Evolutionary conservation across 2,113 vertebrate species (phyloP), one percentile per base, ranked within the genome.

Genomic region (Coryphaenoides rupestris): DNA sequence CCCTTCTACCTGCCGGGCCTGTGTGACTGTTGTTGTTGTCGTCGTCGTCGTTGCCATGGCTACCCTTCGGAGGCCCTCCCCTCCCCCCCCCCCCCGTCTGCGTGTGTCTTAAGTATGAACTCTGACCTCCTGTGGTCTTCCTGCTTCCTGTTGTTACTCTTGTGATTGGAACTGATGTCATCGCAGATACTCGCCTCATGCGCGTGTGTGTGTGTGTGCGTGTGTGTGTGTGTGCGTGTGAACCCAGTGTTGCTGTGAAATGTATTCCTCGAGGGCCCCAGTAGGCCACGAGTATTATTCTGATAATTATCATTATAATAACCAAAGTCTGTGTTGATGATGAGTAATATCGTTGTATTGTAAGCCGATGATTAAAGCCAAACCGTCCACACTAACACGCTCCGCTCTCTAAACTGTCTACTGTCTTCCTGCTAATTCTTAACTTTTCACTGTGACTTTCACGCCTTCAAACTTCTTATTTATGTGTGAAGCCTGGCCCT

Each of bases 191-290:
- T 89, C 83, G 13, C 33, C 33, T 21, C 85, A 81, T 84, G 77
- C 89, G 90, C 89, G 89, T 85, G 80, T 40, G n/a, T 50, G 85
- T 81, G 80, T 89, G 85, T n/a, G n/a, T n/a, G n/a, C n/a, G n/a
- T n/a, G n/a, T n/a, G n/a, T n/a, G n/a, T n/a, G n/a, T n/a, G n/a
- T n/a, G 80, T 40, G n/a, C 17, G 85, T 81, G 80, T 89, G 85
- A 83, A 84, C 63, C 70, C 66, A 81, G 63, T 88, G 77, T 87
- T 80, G 65, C 60, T 82, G 77, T 88, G 76, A 85, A 84, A 80
- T 89, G 87, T 90, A 87, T 88, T 82, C 69, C 87, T 84, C 74
- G 58, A 66, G 79, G 77, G n/a, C n/a, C 60, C 64, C 62, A n/a
- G 82, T 80, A 83, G 82, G 85, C 85, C 64, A 28, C 47, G 5